Conservation (phyloP, 2,797 vertebrate genomes). For the Limosa lapponica region DNA sequence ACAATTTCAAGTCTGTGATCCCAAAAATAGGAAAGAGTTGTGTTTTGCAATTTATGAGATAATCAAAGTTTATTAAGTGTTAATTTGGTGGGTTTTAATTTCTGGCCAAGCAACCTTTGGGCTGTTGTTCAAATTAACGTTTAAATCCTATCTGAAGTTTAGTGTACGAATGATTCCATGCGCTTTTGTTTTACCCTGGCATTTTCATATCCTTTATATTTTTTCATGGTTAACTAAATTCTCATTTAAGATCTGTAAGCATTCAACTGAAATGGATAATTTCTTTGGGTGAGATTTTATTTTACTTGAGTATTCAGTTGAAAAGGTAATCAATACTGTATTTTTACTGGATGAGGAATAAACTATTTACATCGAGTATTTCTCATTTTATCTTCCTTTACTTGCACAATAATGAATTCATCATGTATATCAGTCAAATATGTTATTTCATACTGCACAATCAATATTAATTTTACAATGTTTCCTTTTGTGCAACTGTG, state of each 20-base stretch:
- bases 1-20: not conserved
- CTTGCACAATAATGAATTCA: not conserved
- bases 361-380: not conserved
- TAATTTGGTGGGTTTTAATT: not conserved
- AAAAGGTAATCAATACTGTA: not conserved
- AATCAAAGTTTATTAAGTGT: not conserved
- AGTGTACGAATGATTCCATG: not conserved
- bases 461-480: constrained; percentile 9
- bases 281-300: not conserved
- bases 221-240: not conserved
- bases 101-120: not conserved
- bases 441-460: not conserved
- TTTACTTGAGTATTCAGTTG: not conserved
- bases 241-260: not conserved
- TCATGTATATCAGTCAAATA: not conserved
- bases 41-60: not conserved
- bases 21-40: not conserved
- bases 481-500: not conserved
- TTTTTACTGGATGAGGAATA: not conserved
- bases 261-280: not conserved
- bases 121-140: not conserved
- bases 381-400: not conserved
- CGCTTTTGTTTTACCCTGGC: not conserved
- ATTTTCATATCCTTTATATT: not conserved
- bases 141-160: not conserved